Evolutionary conservation across 2,797 vertebrate species (phyloP).

Genomic region (Hozukius guyotensis): DNA sequence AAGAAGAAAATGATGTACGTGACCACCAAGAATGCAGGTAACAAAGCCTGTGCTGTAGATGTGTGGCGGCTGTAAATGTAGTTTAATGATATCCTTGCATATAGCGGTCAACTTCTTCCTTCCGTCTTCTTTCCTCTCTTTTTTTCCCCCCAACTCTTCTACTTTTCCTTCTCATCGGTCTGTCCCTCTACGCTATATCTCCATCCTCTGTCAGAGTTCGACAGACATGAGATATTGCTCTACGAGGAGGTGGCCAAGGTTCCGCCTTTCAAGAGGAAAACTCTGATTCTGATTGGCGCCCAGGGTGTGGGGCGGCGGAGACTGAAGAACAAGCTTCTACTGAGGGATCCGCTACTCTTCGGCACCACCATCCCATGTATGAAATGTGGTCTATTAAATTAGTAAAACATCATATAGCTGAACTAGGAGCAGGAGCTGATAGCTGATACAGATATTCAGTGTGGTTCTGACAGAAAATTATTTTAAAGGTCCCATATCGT

Average conservation of each 20-base stretch:
- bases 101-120: not conserved
- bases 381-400: not conserved
- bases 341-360: slow-evolving; percentile 90
- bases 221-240: slow-evolving; percentile 94
- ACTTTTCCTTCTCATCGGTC: not conserved
- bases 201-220: slow-evolving; percentile 86
- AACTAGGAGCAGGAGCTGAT: not conserved
- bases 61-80: not conserved
- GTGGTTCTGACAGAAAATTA: not conserved
- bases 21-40: slow-evolving; percentile 84
- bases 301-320: slow-evolving; percentile 95
- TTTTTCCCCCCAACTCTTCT: not conserved
- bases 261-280: slow-evolving; percentile 96
- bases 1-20: slow-evolving; percentile 99
- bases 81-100: not conserved
- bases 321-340: slow-evolving; percentile 93
- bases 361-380: slow-evolving; percentile 95
- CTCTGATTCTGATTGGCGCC: slow-evolving; percentile 93
- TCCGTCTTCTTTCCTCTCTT: not conserved
- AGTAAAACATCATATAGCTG: too few species aligned
- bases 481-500: not conserved
- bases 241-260: slow-evolving; percentile 96
- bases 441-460: not conserved
- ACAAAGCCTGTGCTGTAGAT: not conserved
- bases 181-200: not conserved